Evolutionary conservation across 2,888 invertebrate genomes (phyloP).

Genomic region (Thymelicus acteon): DNA sequence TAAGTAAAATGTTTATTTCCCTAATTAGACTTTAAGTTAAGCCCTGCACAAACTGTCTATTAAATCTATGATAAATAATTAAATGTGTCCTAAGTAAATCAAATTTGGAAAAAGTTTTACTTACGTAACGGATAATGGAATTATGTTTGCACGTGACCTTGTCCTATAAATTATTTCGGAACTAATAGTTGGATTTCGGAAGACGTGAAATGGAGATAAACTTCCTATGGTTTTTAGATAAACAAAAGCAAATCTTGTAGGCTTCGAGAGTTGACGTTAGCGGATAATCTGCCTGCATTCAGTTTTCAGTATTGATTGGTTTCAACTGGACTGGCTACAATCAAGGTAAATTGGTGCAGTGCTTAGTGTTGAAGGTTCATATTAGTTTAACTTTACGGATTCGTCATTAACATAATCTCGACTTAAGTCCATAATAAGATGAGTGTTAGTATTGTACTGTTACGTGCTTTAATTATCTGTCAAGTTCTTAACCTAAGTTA

Average conservation of each 20-base stretch:
- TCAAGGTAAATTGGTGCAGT: constrained; percentile 18
- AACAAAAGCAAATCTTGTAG: constrained; percentile 33
- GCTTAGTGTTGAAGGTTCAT: not conserved
- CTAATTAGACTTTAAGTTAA: constrained; percentile 1
- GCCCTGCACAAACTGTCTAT: not conserved
- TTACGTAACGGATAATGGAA: constrained; percentile 79
- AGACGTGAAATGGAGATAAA: not conserved
- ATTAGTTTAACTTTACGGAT: not conserved
- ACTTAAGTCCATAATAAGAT: too few species aligned
- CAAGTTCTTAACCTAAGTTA: too few species aligned
- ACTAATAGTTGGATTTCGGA: constrained; percentile 6
- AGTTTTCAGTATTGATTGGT: constrained; percentile 44
- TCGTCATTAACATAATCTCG: too few species aligned
- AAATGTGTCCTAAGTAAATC: not conserved
- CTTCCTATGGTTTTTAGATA: not conserved
- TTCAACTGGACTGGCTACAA: constrained; percentile 36
- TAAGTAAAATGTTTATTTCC: constrained; percentile 57
- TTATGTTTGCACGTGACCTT: constrained; percentile 82
- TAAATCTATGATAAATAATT: not conserved
- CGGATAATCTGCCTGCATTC: not conserved
- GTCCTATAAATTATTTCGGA: constrained; percentile 53
- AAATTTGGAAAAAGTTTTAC: constrained; percentile 50
- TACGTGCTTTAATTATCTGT: too few species aligned
- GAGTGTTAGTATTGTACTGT: too few species aligned
- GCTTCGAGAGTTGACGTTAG: constrained; percentile 17